phyloP scores from a whole-genome alignment of 2,888 invertebrate species.

The Xestia ashworthii region DNA sequence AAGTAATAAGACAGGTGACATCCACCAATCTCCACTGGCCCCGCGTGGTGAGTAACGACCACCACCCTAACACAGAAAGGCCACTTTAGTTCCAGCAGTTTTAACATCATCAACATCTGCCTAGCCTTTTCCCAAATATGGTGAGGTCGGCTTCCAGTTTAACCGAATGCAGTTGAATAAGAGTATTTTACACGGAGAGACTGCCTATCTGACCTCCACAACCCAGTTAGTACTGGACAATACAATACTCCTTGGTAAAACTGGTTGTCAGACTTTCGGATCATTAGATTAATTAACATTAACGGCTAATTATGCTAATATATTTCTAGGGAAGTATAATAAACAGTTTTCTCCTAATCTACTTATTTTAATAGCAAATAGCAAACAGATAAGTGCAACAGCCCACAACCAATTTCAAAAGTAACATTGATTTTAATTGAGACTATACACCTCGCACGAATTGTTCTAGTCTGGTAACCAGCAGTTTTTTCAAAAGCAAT shows the following conservation, averaged over 20 bases:
- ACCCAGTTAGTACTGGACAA: too few relatives aligned
- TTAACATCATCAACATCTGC: neutral
- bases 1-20: neutral
- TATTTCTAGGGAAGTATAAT: neutral
- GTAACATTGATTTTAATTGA: conserved; percentile 58
- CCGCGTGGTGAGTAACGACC: too few relatives aligned
- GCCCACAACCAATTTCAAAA: conserved; percentile 58
- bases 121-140: neutral
- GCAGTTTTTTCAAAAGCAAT: conserved; percentile 40
- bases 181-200: too few relatives aligned
- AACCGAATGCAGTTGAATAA: too few relatives aligned
- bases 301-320: neutral
- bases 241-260: neutral
- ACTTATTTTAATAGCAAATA: conserved; percentile 27
- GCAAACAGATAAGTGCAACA: conserved; percentile 38
- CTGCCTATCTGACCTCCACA: too few relatives aligned
- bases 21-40: neutral
- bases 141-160: too few relatives aligned
- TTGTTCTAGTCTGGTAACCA: conserved; percentile 49
- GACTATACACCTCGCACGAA: conserved; percentile 44
- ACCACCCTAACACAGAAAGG: neutral
- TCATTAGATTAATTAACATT: neutral
- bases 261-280: neutral
- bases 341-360: conserved; percentile 13
- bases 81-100: neutral